Evolutionary conservation across 2,797 vertebrate genomes (phyloP), one percentile per base, ranked within the genome.

Genomic region (Esox masquinongy): DNA sequence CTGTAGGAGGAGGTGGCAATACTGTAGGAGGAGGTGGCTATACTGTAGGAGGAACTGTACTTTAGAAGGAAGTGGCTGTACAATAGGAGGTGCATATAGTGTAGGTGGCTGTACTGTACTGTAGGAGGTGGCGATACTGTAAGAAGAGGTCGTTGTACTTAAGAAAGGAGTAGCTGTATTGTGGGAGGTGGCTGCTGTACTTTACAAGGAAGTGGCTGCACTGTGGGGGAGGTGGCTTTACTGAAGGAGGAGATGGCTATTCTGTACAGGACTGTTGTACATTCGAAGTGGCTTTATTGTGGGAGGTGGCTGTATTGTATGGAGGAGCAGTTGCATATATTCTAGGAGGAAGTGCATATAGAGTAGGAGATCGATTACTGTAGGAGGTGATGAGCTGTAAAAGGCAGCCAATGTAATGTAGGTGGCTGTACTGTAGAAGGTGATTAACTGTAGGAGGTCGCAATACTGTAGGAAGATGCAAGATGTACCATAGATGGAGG

Each of bases 1-100:
- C 53, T n/a, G 19, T 19, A 59, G 22, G 3, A 59, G 17, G 6
- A 59, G 3, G 1, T 7, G 4, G 17, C 22, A n/a, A 12, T 9
- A 19, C 16, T 59, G 53, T 4, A 72, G 53, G 74, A 72, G 77
- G 68, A 79, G 22, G 53, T 72, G 77, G 56, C 75, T 83, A 79
- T 82, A 85, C 79, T 83, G 77, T 79, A 8, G 80, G 80, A 85
- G 79, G 76, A 51, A 26, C 17, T 19, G 53, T 19, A 43, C 43
- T 43, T 7, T 5, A 22, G 53, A 22, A 59, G 17, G 53, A 59
- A 3, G 11, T 61, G 7, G 43, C 43, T 43, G 43, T 11, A 4
- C 43, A 43, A 5, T 7, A 43, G 43, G 43, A 43, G 43, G 43
- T 43, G 43, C 6, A 7, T 43, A 11, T 43, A 43, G 1, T 7